Evolutionary conservation across 1,140 invertebrate genomes (phyloP), one percentile per base, ranked within the genome.

Genomic region (Drosophila subpulchrella): DNA sequence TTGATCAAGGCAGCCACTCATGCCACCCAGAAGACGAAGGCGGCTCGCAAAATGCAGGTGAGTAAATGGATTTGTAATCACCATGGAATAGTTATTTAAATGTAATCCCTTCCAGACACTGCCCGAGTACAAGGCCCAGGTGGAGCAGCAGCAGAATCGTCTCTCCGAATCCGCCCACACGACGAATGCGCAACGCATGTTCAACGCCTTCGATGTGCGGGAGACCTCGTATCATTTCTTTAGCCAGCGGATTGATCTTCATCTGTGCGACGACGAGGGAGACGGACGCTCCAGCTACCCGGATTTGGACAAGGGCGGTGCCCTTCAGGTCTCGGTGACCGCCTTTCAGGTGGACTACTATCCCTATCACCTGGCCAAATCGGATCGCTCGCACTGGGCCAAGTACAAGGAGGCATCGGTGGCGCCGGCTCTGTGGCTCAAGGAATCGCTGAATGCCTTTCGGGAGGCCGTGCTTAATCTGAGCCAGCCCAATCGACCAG

Each of bases 221-320:
- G 98, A 99, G 94, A 99, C 99, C 0, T 99, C 98, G 1, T 99
- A 99, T 94, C 99, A 99, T 93, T 96, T 99, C 91, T 95, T 98
- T 61, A 97, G 97, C 67, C 96, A 97, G 55, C 95, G 97, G 86
- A 98, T 99, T 85, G 98, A 99, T 93, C 94, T 99, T 44, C 98
- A 99, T 94, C 95, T 99, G 38, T 99, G 98, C 93, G 99, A 99
- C 93, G 99, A 99, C 93, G 95, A 96, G 76, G 97, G 97, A 81
- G 97, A 94, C 93, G 97, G 97, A 6, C 94, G 97, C 73, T 98
- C 97, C 1, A 94, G 94, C 54, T 96, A 97, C 94, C 97, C 97
- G 0, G 95, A 97, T 53, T 92, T 98, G 44, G 95, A 96, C 78
- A 96, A 97, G 65, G 98, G 98, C 17, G 98, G 97, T 4, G 97